Evolutionary conservation across 2,113 vertebrate genomes (phyloP), one percentile per base, ranked within the genome.

Genomic region (Carollia perspicillata): DNA sequence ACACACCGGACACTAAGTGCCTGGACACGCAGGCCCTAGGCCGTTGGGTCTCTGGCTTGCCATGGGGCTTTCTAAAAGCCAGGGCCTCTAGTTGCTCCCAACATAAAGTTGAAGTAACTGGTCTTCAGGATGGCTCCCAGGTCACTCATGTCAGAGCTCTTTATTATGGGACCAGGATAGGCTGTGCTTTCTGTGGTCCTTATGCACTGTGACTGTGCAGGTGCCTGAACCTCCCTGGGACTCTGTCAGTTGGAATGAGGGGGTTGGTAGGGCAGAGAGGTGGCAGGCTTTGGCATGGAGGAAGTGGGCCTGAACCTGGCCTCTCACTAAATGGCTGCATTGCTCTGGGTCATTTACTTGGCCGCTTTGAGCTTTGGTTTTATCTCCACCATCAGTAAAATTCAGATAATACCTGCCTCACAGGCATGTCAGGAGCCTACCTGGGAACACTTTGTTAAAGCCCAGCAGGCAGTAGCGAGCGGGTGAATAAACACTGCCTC

Each of bases 141-240:
- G 40, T 17, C 9, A 22, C 11, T 72, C 26, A 2, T 8, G 22
- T 17, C 79, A 4, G 30, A 81, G n/a, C 63, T 26, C 69, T 30
- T 12, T 16, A 28, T 11, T 6, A 35, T 60, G 42, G 28, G 86
- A 60, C 18, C 26, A 28, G 26, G 33, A 6, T 0, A 5, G 40
- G 47, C 84, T 22, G 3, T 5, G 51, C 14, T 66, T 17, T 16
- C 55, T 8, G n/a, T 16, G 3, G 1, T 2, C 30, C 1, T 65
- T 55, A 23, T 37, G 6, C 30, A 1, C 6, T 1, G 8, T 10
- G 42, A 26, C 44, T 26, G 2, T 0, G 20, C 20, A 18, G 13
- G 9, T 6, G n/a, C 35, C 14, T 71, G 75, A 1, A 0, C 17
- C 60, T 33, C 37, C 60, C 66, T 10, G 18, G 42, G 14, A n/a